Conservation (phyloP, 64 coral and sea anemone species). For the Actinia tenebrosa region DNA sequence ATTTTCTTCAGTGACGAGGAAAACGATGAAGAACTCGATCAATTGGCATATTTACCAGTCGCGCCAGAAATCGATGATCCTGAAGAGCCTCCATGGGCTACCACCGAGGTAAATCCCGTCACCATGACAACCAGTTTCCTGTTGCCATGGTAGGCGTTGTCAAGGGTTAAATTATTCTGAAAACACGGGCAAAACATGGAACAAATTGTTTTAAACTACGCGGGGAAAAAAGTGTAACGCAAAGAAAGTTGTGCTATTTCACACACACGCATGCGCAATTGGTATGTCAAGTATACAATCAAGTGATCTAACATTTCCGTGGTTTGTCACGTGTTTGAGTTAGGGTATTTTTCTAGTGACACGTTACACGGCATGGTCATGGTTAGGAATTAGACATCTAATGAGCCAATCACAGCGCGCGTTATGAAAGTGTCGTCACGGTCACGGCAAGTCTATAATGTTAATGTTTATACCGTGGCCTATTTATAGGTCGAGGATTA, state of each 20-base stretch:
- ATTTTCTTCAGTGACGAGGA: slow-evolving; percentile 44
- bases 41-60: slow-evolving; percentile 48
- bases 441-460: background rate
- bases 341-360: too few relatives aligned
- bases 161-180: background rate
- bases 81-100: slow-evolving; percentile 51
- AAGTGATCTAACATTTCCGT: background rate
- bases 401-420: background rate
- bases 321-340: background rate
- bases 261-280: background rate
- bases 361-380: too few relatives aligned
- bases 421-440: background rate
- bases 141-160: background rate
- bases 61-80: slow-evolving; percentile 63
- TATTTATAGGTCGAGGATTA: slow-evolving; percentile 28
- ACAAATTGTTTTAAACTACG: background rate
- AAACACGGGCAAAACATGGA: background rate
- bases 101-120: slow-evolving; percentile 26
- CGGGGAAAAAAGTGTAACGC: too few relatives aligned
- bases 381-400: too few relatives aligned
- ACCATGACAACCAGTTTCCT: too few relatives aligned
- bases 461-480: background rate
- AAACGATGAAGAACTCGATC: slow-evolving; percentile 53
- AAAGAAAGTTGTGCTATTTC: background rate
- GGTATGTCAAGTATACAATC: background rate